phyloP scores from a whole-genome alignment of 2,113 vertebrate genomes.

The Plecturocebus donacophilus region DNA sequence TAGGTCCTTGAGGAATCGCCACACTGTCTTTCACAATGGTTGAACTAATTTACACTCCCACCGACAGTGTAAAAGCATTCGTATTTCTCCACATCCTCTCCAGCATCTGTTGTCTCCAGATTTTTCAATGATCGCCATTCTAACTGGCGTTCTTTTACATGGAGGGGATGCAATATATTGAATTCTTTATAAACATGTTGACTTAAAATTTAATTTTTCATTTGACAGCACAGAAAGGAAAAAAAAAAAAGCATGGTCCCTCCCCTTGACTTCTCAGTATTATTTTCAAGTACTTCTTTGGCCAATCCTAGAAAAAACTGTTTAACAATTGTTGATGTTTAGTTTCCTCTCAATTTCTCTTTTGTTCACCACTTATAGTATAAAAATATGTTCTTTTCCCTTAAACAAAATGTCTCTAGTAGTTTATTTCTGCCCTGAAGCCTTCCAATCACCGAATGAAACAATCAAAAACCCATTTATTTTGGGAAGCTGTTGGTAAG shows the following conservation, averaged over 20 bases:
- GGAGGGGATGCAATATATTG: background rate
- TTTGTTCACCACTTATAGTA: background rate
- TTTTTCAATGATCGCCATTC: too few species aligned
- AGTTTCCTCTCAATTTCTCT: background rate
- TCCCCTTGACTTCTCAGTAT: background rate
- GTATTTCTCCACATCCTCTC: too few species aligned
- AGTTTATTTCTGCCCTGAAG: constrained; percentile 11
- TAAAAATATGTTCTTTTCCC: constrained; percentile 23
- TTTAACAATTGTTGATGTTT: background rate
- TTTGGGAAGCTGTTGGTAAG: constrained; percentile 13
- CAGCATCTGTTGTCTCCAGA: too few species aligned
- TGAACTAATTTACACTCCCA: too few species aligned
- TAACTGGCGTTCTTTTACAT: background rate
- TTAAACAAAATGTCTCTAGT: background rate
- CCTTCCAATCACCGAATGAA: constrained; percentile 27
- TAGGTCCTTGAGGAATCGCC: too few species aligned
- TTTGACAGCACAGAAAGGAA: background rate
- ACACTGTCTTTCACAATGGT: too few species aligned
- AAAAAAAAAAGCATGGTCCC: background rate
- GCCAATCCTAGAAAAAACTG: background rate
- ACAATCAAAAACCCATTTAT: constrained; percentile 22
- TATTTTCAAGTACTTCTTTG: background rate
- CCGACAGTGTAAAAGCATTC: too few species aligned
- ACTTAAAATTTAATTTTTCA: constrained; percentile 6
- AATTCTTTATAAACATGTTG: background rate